Evolutionary conservation across 2,113 vertebrate genomes (phyloP), one percentile per base, ranked within the genome.

Genomic region (Gobio gobio): DNA sequence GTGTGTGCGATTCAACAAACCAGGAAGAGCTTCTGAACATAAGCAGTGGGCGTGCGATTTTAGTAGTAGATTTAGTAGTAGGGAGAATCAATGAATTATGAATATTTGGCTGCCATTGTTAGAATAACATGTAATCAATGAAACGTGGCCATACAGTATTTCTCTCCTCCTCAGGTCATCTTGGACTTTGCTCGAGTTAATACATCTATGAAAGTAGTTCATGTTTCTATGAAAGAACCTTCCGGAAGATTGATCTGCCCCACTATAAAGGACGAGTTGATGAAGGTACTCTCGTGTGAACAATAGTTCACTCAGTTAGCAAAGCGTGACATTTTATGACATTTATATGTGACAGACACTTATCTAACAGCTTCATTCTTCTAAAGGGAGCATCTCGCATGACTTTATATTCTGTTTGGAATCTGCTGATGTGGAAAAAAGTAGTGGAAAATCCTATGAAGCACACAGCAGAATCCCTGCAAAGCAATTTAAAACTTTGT

Each of bases 271-370:
- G 43, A 74, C 0, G n/a, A 49, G 40, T 2, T 70, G 66, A 70
- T 43, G 63, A 66, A 66, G 63, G 29, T 33, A 33, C 22, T 43
- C 76, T 45, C 13, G 7, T 16, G 56, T 24, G 29, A 58, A 36
- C 74, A 77, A 33, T 6, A 78, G 26, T 78, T 78, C 75, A 40
- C 18, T 40, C 51, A 77, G 56, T 36, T 18, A 40, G 20, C 12
- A 63, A 61, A 45, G 77, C 56, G 8, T 47, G 40, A 8, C 36
- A 61, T 45, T 79, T 79, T 59, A 43, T 40, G 29, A 59, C 76
- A 78, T 59, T 74, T 74, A 47, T 47, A 47, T 73, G 40, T 26
- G 43, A 74, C 43, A 74, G 20, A 72, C 66, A 70, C 66, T 70
- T 22, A 70, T 70, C 26, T 13, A 78, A 58, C 76, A 78, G 33